phyloP scores from a whole-genome alignment of 2,113 vertebrate genomes.

The Pionites leucogaster region DNA sequence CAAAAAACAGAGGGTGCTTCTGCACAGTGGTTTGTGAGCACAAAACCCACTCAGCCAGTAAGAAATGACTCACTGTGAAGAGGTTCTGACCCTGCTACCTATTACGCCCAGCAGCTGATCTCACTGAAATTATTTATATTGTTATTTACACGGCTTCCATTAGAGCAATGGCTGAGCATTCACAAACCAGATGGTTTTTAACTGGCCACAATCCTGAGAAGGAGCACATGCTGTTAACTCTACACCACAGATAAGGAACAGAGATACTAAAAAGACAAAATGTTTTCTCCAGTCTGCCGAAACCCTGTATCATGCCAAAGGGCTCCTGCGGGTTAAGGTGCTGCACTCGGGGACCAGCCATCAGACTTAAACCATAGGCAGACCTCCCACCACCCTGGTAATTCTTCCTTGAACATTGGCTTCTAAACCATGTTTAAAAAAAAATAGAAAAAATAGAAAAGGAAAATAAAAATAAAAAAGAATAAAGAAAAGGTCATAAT shows the following conservation, averaged over 20 bases:
- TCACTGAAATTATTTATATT: constrained; percentile 8
- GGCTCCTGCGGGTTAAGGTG: not conserved
- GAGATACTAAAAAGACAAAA: not conserved
- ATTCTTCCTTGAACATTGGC: not conserved
- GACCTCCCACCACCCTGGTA: not conserved
- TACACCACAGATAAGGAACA: not conserved
- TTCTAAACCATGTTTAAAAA: not conserved
- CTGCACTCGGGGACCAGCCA: accelerated
- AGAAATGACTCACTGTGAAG: constrained; percentile 2
- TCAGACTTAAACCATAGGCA: not conserved
- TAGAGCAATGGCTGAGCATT: constrained; percentile 1
- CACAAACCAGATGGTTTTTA: constrained; percentile 24
- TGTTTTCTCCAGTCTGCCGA: not conserved
- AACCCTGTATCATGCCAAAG: not conserved
- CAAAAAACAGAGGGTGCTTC: not conserved
- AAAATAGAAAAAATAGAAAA: not conserved
- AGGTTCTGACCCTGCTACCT: constrained; percentile 34
- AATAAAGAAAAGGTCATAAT: not conserved
- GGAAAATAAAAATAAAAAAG: not conserved
- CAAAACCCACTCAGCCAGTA: not conserved
- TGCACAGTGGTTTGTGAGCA: not conserved
- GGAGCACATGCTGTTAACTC: not conserved
- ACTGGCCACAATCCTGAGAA: not conserved
- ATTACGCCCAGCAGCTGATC: not conserved
- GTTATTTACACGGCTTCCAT: constrained; percentile 40